Conservation (phyloP, 2,797 vertebrate species). For the Anguilla megastoma region DNA sequence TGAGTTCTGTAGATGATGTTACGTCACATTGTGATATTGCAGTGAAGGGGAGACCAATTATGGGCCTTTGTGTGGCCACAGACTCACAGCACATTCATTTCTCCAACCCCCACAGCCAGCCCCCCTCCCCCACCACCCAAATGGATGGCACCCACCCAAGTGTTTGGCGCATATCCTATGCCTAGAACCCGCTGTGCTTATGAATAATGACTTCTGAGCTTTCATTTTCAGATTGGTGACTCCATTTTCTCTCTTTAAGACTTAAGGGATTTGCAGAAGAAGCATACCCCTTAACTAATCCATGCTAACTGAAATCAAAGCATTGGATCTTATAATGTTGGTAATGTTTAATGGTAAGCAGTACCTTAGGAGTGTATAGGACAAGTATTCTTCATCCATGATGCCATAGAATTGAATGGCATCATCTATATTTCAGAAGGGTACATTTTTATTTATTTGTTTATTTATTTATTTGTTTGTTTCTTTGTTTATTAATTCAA, state of each 20-base stretch:
- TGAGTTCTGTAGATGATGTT: too few species aligned
- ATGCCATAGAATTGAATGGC: neutral
- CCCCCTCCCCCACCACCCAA: too few species aligned
- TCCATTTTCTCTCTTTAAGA: neutral
- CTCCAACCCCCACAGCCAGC: too few species aligned
- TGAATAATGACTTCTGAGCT: neutral
- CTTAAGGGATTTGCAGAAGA: neutral
- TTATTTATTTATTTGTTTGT: neutral
- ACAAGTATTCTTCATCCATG: neutral
- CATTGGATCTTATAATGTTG: neutral
- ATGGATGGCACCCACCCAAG: too few species aligned
- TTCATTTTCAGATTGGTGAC: neutral
- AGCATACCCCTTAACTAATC: neutral
- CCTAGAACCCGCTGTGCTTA: neutral
- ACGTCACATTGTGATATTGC: too few species aligned
- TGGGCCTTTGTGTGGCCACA: too few species aligned
- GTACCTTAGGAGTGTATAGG: neutral
- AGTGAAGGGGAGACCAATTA: too few species aligned
- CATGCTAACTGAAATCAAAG: neutral
- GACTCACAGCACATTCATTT: too few species aligned
- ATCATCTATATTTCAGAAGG: neutral
- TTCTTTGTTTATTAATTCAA: neutral
- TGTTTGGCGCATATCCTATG: too few species aligned
- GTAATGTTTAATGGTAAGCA: neutral
- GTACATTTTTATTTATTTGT: neutral